Percentiles rank a stretch among this genome's conserved stretches.
These are phyloP conservation scores for Chanos chanos DNA, from an alignment of 2,797 vertebrate genomes.

Conservation along the genomic window DNA sequence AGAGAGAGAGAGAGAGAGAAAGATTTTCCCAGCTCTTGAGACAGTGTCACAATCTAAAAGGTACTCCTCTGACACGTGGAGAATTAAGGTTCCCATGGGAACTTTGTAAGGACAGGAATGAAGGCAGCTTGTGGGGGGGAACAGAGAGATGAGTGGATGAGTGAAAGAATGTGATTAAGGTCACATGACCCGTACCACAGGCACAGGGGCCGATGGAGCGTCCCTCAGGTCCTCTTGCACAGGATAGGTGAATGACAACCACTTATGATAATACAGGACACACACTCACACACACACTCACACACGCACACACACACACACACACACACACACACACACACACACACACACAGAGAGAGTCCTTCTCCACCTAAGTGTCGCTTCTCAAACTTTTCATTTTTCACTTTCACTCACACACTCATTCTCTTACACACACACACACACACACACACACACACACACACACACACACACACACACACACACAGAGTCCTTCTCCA, in stretches of 20 bases:
- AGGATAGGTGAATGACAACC: conserved; percentile 71
- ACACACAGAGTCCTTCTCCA: conserved; percentile 29
- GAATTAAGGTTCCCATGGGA: neutral
- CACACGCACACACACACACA: conserved; percentile 33
- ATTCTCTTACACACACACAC: conserved; percentile 30
- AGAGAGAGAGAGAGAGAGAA: neutral
- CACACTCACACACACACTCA: no score
- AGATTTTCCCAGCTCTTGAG: neutral
- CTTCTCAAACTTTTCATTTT: conserved; percentile 51
- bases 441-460: conserved; percentile 31
- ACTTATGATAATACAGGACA: conserved; percentile 36
- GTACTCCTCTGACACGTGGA: neutral
- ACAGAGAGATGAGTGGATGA: conserved; percentile 24
- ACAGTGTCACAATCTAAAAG: conserved; percentile 1
- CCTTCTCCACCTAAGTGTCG: conserved; percentile 52
- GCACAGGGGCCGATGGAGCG: conserved; percentile 54
- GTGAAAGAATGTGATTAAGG: neutral
- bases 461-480: conserved; percentile 20
- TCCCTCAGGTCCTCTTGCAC: conserved; percentile 64
- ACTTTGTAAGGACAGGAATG: neutral
- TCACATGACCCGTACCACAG: neutral
- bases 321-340: conserved; percentile 21
- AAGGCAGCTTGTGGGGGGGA: neutral
- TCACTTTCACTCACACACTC: no score
- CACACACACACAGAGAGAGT: conserved; percentile 36